Percentiles rank a stretch among this genome's conserved stretches.
Conservation (phyloP, 2,888 invertebrate species). For the Dynastes grantii region DNA sequence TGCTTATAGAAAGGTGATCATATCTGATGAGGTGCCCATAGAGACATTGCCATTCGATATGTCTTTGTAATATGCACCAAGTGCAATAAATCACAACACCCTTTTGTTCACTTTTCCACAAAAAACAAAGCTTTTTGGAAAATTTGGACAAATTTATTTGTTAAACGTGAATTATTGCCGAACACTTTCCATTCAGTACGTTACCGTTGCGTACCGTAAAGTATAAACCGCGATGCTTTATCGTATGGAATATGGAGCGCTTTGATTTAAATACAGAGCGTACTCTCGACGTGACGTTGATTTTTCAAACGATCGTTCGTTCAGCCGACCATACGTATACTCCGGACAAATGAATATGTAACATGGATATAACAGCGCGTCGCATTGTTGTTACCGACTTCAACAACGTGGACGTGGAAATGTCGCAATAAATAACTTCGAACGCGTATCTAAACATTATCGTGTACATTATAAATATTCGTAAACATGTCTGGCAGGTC, state of each 20-base stretch:
- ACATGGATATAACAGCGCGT: conserved; percentile 37
- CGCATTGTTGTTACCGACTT: conserved; percentile 14
- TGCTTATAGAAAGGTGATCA: no score
- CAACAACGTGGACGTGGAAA: conserved; percentile 43
- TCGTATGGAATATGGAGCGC: conserved; percentile 4
- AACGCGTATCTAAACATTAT: conserved; percentile 54
- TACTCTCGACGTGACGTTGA: conserved; percentile 32
- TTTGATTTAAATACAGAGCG: conserved; percentile 43
- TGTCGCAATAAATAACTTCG: conserved; percentile 54
- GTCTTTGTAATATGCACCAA: no score
- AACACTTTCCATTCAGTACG: conserved; percentile 26
- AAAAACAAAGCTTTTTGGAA: no score
- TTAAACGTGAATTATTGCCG: conserved; percentile 23
- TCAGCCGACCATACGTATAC: conserved; percentile 6
- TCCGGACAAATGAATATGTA: conserved; percentile 34
- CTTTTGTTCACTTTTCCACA: no score
- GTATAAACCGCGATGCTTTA: conserved; percentile 38
- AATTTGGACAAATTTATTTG: neutral
- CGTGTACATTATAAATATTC: conserved; percentile 57
- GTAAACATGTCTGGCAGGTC: conserved; percentile 54
- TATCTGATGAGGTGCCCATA: no score
- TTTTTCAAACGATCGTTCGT: conserved; percentile 36
- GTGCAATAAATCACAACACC: no score
- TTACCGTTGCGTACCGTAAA: conserved; percentile 31
- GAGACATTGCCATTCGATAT: no score